Base-by-base conservation (phyloP, 2,113 vertebrate species). In the Istiophorus platypterus region DNA sequence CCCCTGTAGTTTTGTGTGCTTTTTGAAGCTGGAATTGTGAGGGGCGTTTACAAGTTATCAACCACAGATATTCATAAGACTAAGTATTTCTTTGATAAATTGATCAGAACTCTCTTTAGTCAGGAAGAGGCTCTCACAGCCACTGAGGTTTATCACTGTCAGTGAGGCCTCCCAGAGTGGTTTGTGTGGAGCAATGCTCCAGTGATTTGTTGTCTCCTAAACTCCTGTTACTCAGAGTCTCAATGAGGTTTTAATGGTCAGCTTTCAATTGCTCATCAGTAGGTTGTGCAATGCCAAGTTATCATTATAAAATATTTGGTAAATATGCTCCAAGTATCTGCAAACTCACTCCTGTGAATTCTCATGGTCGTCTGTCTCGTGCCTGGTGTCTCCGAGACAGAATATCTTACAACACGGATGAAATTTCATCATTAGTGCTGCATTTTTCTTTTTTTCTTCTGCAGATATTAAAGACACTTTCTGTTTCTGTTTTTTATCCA, bases 391-490 rank as follows among this genome's bases (percentile, higher is more conserved):
- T 90, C 77, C 5, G 14, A 74, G 56, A 82, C 69, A 58, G 52
- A 82, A 81, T 67, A 89, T 87, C 72, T 90, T 89, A 75, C 92
- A 90, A 86, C 82, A 66, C 54, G 61, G 81, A 91, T 89, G 79
- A 90, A 92, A 89, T 93, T 89, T 94, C 75, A 91, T 91, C 80
- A 85, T 51, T 27, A 17, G 8, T 12, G 78, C 61, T 71, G 80
- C 70, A 58, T 45, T 87, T 88, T 45, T 63, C 22, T n/a, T 22
- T 45, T 82, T 87, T 72, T 69, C 34, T 27, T 54, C 41, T 39
- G 27, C 63, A 78, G 59, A 84, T 68, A 62, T 82, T 7, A 12
- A 71, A 85, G 54, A 84, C 9, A 37, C n/a, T 71, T 78, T 89
- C 70, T 89, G 41, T 75, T 88, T 91, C 82, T 58, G 15, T 78